Evolutionary conservation across 35 echinoderm and acorn worm species (phyloP), one percentile per base, ranked within the genome.

Genomic region (Holothuria glaberrima): DNA sequence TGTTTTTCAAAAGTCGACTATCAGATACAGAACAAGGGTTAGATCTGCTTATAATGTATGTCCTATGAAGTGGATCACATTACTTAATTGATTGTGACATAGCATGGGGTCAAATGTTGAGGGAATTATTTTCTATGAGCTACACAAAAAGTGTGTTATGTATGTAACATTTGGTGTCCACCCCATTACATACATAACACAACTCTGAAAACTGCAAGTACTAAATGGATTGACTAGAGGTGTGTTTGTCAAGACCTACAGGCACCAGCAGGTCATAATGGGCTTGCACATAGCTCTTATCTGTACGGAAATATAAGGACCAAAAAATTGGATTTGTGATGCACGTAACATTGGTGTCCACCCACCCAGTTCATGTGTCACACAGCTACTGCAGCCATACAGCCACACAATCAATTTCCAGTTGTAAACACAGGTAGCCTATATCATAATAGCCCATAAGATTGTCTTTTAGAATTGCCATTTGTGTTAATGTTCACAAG

Each of bases 381-480:
- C 62, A 65, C 10, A 65, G 1, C 62, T 65, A 65, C 13, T 65
- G 62, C 62, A 65, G 62, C 62, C n/a, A 65, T 65, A 65, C 62
- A 65, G 62, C 18, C 62, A 65, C 62, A 65, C 62, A 65, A 65
- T 65, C 9, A 65, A 65, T 65, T 65, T 65, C 62, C 12, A 65
- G 62, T 65, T 65, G 62, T 65, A 65, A 12, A 20, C 62, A 65
- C 62, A 65, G 18, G 62, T 65, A n/a, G n/a, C n/a, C n/a, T n/a
- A 65, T 20, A 65, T 65, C 62, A 65, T 65, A 18, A 65, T 24
- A 65, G 62, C 62, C 62, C 62, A 65, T 65, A 65, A 65, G 62
- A 65, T 65, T 65, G 62, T 65, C 62, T 65, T 65, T 65, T 65
- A 65, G 62, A 65, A 61, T 61, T 61, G 58, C 0, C 58, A 61